Conservation (phyloP, 2,113 vertebrate genomes). For the Raja brachyura region DNA sequence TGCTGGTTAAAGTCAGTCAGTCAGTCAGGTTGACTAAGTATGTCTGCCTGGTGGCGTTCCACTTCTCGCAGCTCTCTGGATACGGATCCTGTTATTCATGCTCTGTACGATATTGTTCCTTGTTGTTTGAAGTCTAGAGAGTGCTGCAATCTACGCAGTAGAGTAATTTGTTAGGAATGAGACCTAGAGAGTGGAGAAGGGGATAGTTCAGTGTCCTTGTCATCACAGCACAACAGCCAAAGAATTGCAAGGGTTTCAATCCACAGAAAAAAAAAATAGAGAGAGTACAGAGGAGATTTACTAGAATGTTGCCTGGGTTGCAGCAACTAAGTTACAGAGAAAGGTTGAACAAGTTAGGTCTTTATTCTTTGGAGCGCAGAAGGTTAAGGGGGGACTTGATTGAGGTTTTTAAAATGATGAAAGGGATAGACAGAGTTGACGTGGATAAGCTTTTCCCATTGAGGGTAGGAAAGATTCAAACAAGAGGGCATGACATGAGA, state of each 20-base stretch:
- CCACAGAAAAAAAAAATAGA: too few species aligned
- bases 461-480: too few species aligned
- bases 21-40: slow-evolving; percentile 25
- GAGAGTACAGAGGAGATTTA: too few species aligned
- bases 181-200: slow-evolving; percentile 87
- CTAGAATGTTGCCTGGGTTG: too few species aligned
- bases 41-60: slow-evolving; percentile 34
- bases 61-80: slow-evolving; percentile 16
- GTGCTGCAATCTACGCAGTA: slow-evolving; percentile 76
- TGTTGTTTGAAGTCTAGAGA: slow-evolving; percentile 50
- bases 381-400: too few species aligned
- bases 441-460: too few species aligned
- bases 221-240: slow-evolving; percentile 48
- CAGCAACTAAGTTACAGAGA: too few species aligned
- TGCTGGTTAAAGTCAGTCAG: slow-evolving; percentile 35
- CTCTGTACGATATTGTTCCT: slow-evolving; percentile 29
- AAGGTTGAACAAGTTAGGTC: too few species aligned
- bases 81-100: slow-evolving; percentile 28
- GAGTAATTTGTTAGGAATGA: slow-evolving; percentile 97
- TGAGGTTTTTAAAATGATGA: too few species aligned
- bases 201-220: slow-evolving; percentile 70
- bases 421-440: too few species aligned
- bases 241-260: slow-evolving; percentile 55
- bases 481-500: too few species aligned
- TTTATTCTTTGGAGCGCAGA: too few species aligned